Evolutionary conservation across 1,140 invertebrate genomes (phyloP).

Genomic region (Camponotus vicinus): DNA sequence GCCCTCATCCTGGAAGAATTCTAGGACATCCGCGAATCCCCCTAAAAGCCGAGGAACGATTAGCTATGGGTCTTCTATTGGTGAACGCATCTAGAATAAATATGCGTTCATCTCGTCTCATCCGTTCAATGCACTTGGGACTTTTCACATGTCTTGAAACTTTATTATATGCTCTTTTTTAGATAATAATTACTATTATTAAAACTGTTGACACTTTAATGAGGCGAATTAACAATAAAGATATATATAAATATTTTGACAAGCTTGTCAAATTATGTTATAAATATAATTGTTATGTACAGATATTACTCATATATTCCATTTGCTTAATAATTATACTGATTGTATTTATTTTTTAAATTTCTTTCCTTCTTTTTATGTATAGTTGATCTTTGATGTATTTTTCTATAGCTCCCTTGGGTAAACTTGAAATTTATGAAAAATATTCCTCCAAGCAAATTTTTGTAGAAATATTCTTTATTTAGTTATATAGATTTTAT

Average conservation of each 20-base stretch:
- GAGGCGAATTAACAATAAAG: not conserved
- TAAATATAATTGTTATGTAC: not conserved
- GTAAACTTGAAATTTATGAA: not conserved
- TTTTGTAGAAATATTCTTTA: constrained; percentile 10
- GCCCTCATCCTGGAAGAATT: constrained; percentile 43
- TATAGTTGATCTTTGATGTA: not conserved
- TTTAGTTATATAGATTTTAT: constrained; percentile 28
- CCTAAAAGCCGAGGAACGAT: constrained; percentile 55
- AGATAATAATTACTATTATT: not conserved
- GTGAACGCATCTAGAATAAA: constrained; percentile 68
- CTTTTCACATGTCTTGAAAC: not conserved
- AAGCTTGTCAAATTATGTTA: not conserved
- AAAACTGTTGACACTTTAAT: not conserved
- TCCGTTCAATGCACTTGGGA: not conserved
- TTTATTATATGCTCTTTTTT: not conserved
- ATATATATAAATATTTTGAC: not conserved
- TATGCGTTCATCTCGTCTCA: not conserved
- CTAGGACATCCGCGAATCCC: constrained; percentile 10
- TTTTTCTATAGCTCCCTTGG: not conserved
- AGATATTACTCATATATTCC: not conserved
- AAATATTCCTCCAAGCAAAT: not conserved
- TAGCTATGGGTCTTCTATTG: constrained; percentile 65
- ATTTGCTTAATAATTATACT: not conserved
- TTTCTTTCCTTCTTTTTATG: too few relatives aligned
- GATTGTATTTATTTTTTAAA: not conserved